These are phyloP conservation scores for Onchidella celtica DNA, from an alignment of 2,888 invertebrate genomes.

Conservation along the genomic window DNA sequence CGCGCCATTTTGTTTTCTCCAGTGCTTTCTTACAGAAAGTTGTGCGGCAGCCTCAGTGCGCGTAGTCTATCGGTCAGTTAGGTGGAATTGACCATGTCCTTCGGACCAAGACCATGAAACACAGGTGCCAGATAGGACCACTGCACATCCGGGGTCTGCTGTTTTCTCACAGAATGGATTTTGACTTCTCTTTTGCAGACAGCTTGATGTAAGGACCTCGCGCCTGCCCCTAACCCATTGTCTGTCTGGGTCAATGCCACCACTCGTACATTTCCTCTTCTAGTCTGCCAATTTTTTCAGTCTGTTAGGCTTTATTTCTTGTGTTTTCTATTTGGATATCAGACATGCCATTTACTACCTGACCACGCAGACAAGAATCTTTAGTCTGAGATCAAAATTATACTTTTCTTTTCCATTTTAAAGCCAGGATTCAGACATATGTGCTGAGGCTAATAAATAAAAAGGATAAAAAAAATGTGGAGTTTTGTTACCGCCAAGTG, in stretches of 20 bases:
- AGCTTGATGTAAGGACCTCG: conserved; percentile 33
- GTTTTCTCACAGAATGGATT: conserved; percentile 32
- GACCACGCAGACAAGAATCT: no score
- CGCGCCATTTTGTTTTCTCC: conserved; percentile 39
- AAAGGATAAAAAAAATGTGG: no score
- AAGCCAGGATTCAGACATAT: no score
- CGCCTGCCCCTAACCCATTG: background rate
- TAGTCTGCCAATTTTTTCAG: background rate
- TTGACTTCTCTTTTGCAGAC: conserved; percentile 45
- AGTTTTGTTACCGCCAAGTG: no score
- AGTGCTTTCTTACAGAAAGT: background rate
- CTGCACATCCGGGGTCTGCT: conserved; percentile 19
- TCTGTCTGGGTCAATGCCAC: conserved; percentile 11
- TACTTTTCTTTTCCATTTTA: no score
- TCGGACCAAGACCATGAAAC: conserved; percentile 35
- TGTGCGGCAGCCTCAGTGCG: background rate
- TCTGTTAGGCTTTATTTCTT: background rate
- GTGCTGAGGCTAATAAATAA: no score
- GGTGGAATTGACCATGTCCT: conserved; percentile 10
- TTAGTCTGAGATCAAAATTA: no score
- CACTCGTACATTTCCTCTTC: background rate
- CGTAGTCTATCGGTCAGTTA: background rate
- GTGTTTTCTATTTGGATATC: background rate
- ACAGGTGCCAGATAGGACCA: conserved; percentile 21
- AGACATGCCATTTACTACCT: no score